Evolutionary conservation across 2,888 invertebrate genomes (phyloP), one percentile per base, ranked within the genome.

Genomic region (Cataglyphis cursor): DNA sequence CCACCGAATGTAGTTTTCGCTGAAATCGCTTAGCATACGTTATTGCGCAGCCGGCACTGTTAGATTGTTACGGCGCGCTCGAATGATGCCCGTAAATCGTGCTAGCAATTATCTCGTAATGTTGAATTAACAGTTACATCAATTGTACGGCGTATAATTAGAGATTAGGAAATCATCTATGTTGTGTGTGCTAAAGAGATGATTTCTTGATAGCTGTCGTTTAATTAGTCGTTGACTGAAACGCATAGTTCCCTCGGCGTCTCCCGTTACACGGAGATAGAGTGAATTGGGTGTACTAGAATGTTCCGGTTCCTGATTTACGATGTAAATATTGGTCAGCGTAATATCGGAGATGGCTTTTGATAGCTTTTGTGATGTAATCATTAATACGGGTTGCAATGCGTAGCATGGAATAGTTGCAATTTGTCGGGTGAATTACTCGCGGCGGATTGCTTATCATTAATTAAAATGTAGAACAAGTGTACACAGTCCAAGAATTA

Each of bases 1-100:
- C 72, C 82, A 21, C 68, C 62, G 74, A 64, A 68, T 84, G 68
- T 74, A 70, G 82, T 72, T 87, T 87, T 86, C 82, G 80, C 84
- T 75, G 73, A 61, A 85, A 74, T 80, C 82, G 74, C 70, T 62
- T 64, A 70, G 82, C 59, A 82, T 76, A 64, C 85, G 66, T 35
- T 78, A 54, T 86, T 64, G 64, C 59, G 38, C 73, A 72, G 59
- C 31, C 64, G 62, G 48, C 28, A 72, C 54, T 64, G 65, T 68
- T 51, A 59, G 12, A 10, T 31, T 5, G 75, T 68, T 78, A 83
- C 75, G 66, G 35, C 31, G 12, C 9, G 54, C 31, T 12, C 68
- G 70, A 68, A 78, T 21, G 78, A 70, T 31, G 59, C 44, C 59
- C 57, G 59, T 48, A 44, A 70, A 59, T 80, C 35, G 78, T 10